A percentile compares a stretch with the other conserved stretches of the same genome.
Evolutionary conservation across 64 coral and sea anemone species (phyloP).

Genomic region (Montipora sp.): DNA sequence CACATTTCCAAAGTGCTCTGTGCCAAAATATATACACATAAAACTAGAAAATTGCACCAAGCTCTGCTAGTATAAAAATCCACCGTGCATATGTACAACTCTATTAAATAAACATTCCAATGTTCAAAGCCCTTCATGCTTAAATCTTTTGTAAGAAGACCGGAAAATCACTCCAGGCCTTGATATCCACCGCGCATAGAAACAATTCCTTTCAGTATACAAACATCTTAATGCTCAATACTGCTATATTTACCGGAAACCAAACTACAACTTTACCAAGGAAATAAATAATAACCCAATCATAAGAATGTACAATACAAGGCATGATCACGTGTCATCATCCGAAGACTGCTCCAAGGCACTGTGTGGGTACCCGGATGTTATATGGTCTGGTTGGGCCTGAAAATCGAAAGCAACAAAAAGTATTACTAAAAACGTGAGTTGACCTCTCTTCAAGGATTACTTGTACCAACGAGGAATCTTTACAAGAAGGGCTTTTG

Average conservation of each 20-base stretch:
- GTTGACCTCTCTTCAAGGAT: background rate
- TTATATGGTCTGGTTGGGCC: conserved; percentile 47
- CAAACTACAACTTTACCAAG: background rate
- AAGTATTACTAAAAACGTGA: background rate
- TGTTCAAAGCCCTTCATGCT: background rate
- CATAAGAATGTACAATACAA: background rate
- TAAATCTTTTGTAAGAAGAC: too few relatives aligned
- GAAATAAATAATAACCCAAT: background rate
- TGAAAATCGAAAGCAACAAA: background rate
- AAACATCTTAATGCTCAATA: too few relatives aligned
- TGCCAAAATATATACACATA: background rate
- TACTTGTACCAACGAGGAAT: background rate
- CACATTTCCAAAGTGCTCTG: background rate
- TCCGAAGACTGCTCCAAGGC: conserved; percentile 59
- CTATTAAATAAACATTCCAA: background rate
- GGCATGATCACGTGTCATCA: conserved; percentile 21
- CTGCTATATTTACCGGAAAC: too few relatives aligned
- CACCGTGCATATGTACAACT: background rate
- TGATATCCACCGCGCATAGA: too few relatives aligned
- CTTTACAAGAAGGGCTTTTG: too few relatives aligned
- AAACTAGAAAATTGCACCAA: background rate
- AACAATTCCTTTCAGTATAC: too few relatives aligned
- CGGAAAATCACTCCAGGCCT: too few relatives aligned
- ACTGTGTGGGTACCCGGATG: conserved; percentile 22
- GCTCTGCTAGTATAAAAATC: background rate